Percentiles rank a stretch among this genome's conserved stretches.
phyloP scores from a whole-genome alignment of 35 echinoderm and acorn worm genomes.

The Nesometra sesokonis region DNA sequence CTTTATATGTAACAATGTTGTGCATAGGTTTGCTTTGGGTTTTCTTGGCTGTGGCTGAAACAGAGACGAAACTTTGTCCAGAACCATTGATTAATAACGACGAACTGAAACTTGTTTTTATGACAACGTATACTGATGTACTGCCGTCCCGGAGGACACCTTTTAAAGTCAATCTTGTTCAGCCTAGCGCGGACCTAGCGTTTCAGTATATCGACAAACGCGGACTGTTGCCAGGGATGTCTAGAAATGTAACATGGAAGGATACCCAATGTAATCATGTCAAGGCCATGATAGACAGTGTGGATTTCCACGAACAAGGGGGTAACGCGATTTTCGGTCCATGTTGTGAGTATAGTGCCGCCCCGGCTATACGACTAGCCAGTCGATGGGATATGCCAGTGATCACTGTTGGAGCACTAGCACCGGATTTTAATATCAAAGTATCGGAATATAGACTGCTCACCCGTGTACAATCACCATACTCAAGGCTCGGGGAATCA shows the following conservation, averaged over 20 bases:
- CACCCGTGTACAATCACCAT: neutral
- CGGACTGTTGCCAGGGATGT: neutral
- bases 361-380: conserved; percentile 8
- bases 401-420: conserved; percentile 29
- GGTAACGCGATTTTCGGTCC: conserved; percentile 23
- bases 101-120: neutral
- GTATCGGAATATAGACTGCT: neutral
- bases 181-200: neutral
- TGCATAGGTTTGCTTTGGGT: neutral
- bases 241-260: neutral
- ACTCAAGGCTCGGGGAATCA: neutral
- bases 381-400: conserved; percentile 40
- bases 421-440: neutral
- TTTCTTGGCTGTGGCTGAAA: neutral
- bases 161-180: neutral
- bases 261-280: neutral
- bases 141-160: neutral
- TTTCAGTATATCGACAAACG: neutral
- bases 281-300: neutral
- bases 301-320: neutral
- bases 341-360: conserved; percentile 21
- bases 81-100: neutral
- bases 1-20: neutral
- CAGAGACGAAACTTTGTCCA: neutral
- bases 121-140: neutral